Percentiles rank a stretch among this genome's conserved stretches.
phyloP scores from a whole-genome alignment of 2,888 invertebrate species.

The Tipula lateralis region DNA sequence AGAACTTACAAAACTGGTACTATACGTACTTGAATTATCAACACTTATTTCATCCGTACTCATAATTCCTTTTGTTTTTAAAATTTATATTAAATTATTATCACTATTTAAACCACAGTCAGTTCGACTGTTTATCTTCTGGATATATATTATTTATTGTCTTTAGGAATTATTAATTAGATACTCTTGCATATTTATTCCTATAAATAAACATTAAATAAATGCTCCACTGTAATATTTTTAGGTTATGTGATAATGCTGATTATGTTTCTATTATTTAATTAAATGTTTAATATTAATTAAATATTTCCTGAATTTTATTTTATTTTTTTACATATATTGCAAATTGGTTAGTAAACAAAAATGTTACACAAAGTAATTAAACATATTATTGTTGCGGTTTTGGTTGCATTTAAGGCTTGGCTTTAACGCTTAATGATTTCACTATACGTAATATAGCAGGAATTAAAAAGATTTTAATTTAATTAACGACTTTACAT shows the following conservation, averaged over 20 bases:
- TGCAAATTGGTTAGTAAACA: no score
- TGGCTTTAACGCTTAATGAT: no score
- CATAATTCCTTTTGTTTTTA: not conserved
- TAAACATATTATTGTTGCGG: no score
- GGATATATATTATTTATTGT: no score
- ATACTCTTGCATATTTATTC: no score
- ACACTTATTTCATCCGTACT: slow-evolving; percentile 40
- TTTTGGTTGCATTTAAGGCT: no score
- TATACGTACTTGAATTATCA: slow-evolving; percentile 36
- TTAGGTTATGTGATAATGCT: not conserved
- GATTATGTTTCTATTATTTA: no score
- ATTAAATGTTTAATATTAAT: no score
- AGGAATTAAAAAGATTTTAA: no score
- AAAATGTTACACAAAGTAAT: not conserved
- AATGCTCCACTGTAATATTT: not conserved
- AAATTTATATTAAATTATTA: not conserved
- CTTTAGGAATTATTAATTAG: no score
- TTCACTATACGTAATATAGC: no score
- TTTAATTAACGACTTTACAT: no score
- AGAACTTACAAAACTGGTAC: slow-evolving; percentile 40
- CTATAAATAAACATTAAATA: not conserved
- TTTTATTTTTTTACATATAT: not conserved
- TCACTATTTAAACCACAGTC: not conserved
- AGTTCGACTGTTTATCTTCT: not conserved
- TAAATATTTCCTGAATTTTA: not conserved